Conservation (phyloP, 1,140 invertebrate species). For the Heliconius congener region DNA sequence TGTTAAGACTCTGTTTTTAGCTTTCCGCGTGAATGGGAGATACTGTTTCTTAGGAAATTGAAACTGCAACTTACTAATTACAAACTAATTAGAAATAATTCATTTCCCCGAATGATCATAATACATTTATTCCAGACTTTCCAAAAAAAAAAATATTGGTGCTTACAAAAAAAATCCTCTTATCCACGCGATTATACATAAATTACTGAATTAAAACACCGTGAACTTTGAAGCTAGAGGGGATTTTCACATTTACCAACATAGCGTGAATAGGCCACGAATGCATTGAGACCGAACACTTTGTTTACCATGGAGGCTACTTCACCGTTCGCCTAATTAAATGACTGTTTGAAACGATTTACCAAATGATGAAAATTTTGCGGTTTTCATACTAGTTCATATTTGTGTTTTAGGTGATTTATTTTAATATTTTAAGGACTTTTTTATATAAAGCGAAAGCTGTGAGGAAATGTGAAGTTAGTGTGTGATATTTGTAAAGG, state of each 20-base stretch:
- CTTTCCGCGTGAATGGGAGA: too few species aligned
- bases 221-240: slow-evolving; percentile 16
- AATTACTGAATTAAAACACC: slow-evolving; percentile 25
- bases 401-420: background rate
- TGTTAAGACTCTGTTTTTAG: too few species aligned
- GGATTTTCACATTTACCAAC: slow-evolving; percentile 9
- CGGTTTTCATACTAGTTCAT: background rate
- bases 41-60: too few species aligned
- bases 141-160: background rate
- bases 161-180: background rate
- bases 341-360: slow-evolving; percentile 1
- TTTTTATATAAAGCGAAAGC: background rate
- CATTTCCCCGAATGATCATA: too few species aligned
- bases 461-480: background rate
- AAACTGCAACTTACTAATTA: too few species aligned
- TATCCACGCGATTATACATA: slow-evolving; percentile 2
- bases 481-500: background rate
- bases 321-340: background rate
- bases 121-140: too few species aligned
- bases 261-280: background rate
- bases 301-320: slow-evolving; percentile 5
- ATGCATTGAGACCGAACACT: slow-evolving; percentile 15
- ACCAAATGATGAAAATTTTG: background rate
- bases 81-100: too few species aligned
- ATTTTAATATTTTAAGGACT: background rate